phyloP scores from a whole-genome alignment of 2,797 vertebrate genomes.

The Sus cebifrons region DNA sequence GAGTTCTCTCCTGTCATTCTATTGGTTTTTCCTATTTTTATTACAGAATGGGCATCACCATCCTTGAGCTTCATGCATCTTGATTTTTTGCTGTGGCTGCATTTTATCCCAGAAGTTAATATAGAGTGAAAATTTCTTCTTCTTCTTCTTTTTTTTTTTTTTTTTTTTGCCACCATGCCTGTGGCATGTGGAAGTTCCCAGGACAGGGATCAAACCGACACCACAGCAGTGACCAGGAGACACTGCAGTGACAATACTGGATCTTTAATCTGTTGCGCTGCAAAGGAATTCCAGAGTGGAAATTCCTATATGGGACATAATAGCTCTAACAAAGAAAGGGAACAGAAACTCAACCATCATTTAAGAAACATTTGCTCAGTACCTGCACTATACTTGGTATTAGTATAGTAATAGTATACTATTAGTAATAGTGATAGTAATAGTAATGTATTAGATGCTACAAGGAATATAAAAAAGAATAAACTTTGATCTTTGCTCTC shows the following conservation, averaged over 20 bases:
- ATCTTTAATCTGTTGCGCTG: too few relatives aligned
- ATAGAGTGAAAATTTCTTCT: background rate
- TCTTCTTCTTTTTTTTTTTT: too few relatives aligned
- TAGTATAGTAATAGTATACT: too few relatives aligned
- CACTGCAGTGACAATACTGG: too few relatives aligned
- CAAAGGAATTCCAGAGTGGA: background rate
- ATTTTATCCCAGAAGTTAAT: background rate
- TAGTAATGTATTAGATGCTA: too few relatives aligned
- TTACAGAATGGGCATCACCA: background rate
- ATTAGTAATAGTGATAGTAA: too few relatives aligned
- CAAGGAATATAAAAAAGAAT: background rate
- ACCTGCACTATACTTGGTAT: background rate
- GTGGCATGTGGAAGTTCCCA: too few relatives aligned
- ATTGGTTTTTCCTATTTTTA: background rate
- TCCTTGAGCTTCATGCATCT: background rate
- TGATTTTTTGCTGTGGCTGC: background rate
- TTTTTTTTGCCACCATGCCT: too few relatives aligned
- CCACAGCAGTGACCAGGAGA: too few relatives aligned
- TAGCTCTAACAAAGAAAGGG: background rate
- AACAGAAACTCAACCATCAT: background rate
- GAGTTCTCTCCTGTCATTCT: background rate
- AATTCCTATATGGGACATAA: background rate
- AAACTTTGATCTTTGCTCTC: background rate
- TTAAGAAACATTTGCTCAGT: background rate
- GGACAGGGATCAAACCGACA: too few relatives aligned